phyloP scores from a whole-genome alignment of 2,888 invertebrate species.

The Pomacea canaliculata region DNA sequence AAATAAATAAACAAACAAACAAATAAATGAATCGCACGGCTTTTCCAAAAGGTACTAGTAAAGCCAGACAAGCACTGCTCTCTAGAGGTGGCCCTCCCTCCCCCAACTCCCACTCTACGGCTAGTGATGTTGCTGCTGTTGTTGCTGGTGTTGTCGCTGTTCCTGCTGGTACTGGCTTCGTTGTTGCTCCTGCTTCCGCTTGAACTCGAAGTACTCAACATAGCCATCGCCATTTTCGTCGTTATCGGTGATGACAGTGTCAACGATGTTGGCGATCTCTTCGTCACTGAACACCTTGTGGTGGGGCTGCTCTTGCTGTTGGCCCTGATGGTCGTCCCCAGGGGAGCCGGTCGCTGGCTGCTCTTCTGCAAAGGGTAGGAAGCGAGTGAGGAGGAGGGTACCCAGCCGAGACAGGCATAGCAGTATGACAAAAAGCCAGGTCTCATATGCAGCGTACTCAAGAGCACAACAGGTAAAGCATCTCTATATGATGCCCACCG shows the following conservation, averaged over 20 bases:
- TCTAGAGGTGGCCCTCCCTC: too few species aligned
- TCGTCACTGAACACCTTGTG: conserved; percentile 52
- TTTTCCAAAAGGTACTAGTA: too few species aligned
- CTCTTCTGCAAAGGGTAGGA: background rate
- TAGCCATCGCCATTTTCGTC: conserved; percentile 59
- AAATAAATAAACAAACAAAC: too few species aligned
- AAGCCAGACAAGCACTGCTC: too few species aligned
- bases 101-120: too few species aligned
- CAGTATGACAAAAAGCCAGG: background rate
- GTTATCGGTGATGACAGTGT: conserved; percentile 58
- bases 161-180: conserved; percentile 6
- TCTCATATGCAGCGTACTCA: background rate
- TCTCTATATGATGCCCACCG: background rate
- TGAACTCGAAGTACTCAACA: conserved; percentile 62
- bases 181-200: conserved; percentile 46
- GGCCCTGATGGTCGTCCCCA: background rate
- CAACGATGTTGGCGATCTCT: conserved; percentile 59
- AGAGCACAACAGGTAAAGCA: too few species aligned
- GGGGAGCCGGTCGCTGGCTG: background rate
- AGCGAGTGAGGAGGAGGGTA: background rate
- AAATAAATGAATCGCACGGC: too few species aligned
- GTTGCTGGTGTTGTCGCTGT: conserved; percentile 4
- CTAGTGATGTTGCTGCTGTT: too few species aligned
- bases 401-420: background rate
- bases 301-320: conserved; percentile 11